A percentile compares a stretch with the other conserved stretches of the same genome.
phyloP scores from a whole-genome alignment of 2,888 invertebrate species.

The Apamea monoglypha region DNA sequence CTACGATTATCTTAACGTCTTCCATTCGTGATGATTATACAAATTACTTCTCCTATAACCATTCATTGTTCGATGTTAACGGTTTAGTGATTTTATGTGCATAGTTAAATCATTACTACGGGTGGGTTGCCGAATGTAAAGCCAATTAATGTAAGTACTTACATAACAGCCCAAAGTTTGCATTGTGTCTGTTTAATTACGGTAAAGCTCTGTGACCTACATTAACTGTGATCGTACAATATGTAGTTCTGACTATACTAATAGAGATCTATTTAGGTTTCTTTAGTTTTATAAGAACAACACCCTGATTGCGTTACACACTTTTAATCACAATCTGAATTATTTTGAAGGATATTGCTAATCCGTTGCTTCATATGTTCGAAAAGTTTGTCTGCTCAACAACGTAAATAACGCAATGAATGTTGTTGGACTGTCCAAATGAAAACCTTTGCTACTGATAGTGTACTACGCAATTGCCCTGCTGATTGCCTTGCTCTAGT shows the following conservation, averaged over 20 bases:
- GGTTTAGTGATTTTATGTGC: conserved; percentile 31
- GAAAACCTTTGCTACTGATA: neutral
- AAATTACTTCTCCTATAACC: conserved; percentile 21
- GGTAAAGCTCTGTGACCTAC: conserved; percentile 22
- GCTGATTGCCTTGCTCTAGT: neutral
- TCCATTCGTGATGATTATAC: neutral
- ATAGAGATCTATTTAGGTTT: neutral
- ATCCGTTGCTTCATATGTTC: neutral
- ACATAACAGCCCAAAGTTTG: conserved; percentile 31
- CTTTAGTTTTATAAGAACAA: neutral
- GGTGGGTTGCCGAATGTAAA: conserved; percentile 29
- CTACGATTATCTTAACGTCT: neutral
- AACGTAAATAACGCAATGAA: neutral
- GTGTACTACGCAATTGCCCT: no score
- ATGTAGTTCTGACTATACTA: neutral
- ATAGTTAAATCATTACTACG: conserved; percentile 20
- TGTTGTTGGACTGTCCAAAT: neutral
- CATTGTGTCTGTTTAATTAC: conserved; percentile 34
- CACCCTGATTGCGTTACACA: neutral
- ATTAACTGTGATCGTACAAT: neutral
- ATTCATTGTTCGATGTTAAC: conserved; percentile 12
- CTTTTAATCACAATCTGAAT: neutral
- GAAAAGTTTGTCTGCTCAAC: neutral
- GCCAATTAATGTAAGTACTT: conserved; percentile 23
- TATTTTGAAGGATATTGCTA: neutral